phyloP scores from a whole-genome alignment of 2,888 invertebrate species.

The Cosmopolites sordidus region DNA sequence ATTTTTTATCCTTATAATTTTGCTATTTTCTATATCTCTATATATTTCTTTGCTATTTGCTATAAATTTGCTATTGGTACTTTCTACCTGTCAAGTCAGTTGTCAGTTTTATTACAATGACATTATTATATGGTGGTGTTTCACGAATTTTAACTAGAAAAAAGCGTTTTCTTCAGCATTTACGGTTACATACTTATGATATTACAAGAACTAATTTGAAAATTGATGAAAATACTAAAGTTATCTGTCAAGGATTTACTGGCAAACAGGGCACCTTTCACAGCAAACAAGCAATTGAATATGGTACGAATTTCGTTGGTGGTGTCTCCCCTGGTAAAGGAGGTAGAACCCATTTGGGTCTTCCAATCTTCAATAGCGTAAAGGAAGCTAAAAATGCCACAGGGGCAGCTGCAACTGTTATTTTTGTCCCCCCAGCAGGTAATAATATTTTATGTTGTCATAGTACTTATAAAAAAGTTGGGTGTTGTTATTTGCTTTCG shows the following conservation, averaged over 20 bases:
- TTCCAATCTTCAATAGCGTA: slow-evolving; percentile 62
- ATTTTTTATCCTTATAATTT: too few relatives aligned
- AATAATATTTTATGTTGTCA: too few relatives aligned
- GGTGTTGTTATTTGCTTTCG: too few relatives aligned
- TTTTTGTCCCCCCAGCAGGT: slow-evolving; percentile 72
- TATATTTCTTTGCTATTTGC: too few relatives aligned
- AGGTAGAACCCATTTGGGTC: slow-evolving; percentile 71
- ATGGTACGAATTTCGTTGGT: slow-evolving; percentile 80
- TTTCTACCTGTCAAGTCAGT: too few relatives aligned
- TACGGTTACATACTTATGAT: slow-evolving; percentile 63
- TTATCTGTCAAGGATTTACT: slow-evolving; percentile 25
- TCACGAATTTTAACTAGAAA: not conserved
- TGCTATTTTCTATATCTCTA: too few relatives aligned
- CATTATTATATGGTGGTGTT: not conserved
- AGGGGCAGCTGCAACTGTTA: slow-evolving; percentile 67
- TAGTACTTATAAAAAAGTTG: too few relatives aligned
- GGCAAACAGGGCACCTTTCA: slow-evolving; percentile 60
- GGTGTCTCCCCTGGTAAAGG: slow-evolving; percentile 77
- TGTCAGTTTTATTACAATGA: not conserved
- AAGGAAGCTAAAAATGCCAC: slow-evolving; percentile 63
- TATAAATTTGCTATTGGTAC: too few relatives aligned
- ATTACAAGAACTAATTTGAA: slow-evolving; percentile 79
- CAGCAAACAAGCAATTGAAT: slow-evolving; percentile 69
- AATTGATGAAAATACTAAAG: slow-evolving; percentile 80
- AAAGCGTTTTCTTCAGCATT: not conserved